Percentiles rank a stretch among this genome's conserved stretches.
phyloP scores from a whole-genome alignment of 2,888 invertebrate species.

The Shargacucullia verbasci region DNA sequence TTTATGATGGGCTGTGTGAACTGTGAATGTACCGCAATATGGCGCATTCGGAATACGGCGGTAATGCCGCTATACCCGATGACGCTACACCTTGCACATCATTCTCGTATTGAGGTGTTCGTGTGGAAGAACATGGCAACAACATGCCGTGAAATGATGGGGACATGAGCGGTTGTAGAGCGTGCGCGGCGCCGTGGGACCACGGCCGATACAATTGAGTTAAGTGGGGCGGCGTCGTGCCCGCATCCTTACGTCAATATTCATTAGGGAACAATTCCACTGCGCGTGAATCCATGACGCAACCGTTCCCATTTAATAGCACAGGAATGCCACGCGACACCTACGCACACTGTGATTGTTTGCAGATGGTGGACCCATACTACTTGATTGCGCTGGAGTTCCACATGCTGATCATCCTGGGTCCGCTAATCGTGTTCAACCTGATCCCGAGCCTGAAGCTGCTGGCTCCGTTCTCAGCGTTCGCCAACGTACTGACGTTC shows the following conservation, averaged over 20 bases:
- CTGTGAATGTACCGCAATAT: too few species aligned
- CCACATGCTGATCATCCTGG: conserved; percentile 91
- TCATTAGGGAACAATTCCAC: conserved; percentile 34
- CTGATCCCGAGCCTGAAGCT: conserved; percentile 93
- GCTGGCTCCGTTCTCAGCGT: conserved; percentile 94
- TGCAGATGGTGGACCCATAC: conserved; percentile 56
- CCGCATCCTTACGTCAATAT: conserved; percentile 44
- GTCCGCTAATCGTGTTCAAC: conserved; percentile 92
- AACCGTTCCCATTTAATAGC: conserved; percentile 35
- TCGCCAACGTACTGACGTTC: conserved; percentile 94
- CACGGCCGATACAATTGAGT: conserved; percentile 57
- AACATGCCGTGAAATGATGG: background rate
- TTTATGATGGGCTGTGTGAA: too few species aligned
- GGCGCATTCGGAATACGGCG: too few species aligned
- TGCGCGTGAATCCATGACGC: conserved; percentile 33
- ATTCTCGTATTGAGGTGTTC: too few species aligned
- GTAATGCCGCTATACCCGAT: too few species aligned
- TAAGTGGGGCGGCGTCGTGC: conserved; percentile 60
- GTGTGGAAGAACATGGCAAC: too few species aligned
- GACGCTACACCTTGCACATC: too few species aligned
- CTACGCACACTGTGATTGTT: conserved; percentile 14
- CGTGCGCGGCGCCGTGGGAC: conserved; percentile 11
- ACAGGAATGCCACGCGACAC: conserved; percentile 32
- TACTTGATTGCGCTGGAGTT: conserved; percentile 82
- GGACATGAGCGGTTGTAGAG: background rate